These are phyloP conservation scores for Contarinia nasturtii DNA, from an alignment of 1,140 invertebrate genomes.

Conservation along the genomic window DNA sequence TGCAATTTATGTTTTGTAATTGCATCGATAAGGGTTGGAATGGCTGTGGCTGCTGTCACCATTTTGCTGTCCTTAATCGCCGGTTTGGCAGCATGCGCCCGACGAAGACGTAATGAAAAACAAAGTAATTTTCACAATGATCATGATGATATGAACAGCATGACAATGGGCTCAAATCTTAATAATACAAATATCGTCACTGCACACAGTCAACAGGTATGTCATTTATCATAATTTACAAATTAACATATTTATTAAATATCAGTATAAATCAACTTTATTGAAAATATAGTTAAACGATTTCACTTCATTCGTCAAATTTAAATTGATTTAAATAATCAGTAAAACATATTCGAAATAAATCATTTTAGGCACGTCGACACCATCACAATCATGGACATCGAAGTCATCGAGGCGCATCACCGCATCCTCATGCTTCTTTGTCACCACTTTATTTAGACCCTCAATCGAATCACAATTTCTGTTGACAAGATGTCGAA, in stretches of 20 bases:
- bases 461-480: constrained; percentile 45
- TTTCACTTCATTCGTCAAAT: too few species aligned
- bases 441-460: constrained; percentile 31
- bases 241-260: too few species aligned
- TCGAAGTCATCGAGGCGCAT: constrained; percentile 17
- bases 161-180: constrained; percentile 22
- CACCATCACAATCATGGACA: constrained; percentile 26
- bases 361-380: constrained; percentile 22
- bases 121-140: constrained; percentile 35
- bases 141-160: constrained; percentile 26
- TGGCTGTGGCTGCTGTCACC: constrained; percentile 29
- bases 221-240: too few species aligned
- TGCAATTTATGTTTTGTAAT: too few species aligned
- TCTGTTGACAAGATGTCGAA: constrained; percentile 54
- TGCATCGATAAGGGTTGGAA: too few species aligned
- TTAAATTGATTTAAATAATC: too few species aligned
- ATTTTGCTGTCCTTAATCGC: constrained; percentile 38
- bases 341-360: constrained; percentile 21
- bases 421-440: constrained; percentile 14
- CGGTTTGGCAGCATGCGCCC: constrained; percentile 31
- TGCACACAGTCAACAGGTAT: constrained; percentile 7
- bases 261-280: too few species aligned
- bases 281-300: too few species aligned
- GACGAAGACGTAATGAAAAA: constrained; percentile 34
- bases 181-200: constrained; percentile 17